phyloP scores from a whole-genome alignment of 2,797 vertebrate genomes.

The Vipera ursinii region DNA sequence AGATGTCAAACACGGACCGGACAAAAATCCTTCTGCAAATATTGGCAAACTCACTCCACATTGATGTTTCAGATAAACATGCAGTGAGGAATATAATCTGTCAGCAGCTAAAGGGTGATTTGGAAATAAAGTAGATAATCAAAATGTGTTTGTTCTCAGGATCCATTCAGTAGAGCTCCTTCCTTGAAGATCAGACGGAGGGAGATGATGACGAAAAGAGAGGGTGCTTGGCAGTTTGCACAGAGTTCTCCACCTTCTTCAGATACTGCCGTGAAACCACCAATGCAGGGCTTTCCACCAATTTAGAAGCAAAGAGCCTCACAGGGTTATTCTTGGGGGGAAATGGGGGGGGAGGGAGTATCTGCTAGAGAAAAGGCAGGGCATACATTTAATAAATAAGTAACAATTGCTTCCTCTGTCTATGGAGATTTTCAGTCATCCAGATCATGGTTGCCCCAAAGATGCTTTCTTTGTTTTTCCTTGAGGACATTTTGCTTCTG shows the following conservation, averaged over 20 bases:
- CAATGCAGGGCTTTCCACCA: not conserved
- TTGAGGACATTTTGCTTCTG: not conserved
- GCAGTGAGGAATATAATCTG: not conserved
- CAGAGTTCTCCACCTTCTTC: not conserved
- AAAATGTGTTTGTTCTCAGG: slow-evolving; percentile 1
- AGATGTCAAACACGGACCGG: slow-evolving; percentile 20
- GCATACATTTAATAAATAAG: not conserved
- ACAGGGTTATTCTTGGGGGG: not conserved
- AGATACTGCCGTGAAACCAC: not conserved
- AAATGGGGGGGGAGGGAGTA: no score
- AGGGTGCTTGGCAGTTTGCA: not conserved
- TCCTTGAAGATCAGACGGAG: not conserved
- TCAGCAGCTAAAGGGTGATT: not conserved
- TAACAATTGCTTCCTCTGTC: not conserved
- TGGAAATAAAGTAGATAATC: not conserved
- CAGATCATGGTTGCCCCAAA: not conserved
- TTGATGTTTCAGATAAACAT: not conserved
- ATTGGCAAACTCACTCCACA: not conserved
- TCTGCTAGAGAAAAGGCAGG: no score
- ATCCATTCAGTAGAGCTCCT: not conserved
- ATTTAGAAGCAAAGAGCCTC: not conserved
- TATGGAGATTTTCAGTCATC: not conserved
- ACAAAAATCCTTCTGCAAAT: slow-evolving; percentile 26
- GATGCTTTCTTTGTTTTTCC: not conserved
- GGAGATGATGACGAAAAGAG: not conserved